phyloP scores from a whole-genome alignment of 2,888 invertebrate species.

The Serrognathus titanus region DNA sequence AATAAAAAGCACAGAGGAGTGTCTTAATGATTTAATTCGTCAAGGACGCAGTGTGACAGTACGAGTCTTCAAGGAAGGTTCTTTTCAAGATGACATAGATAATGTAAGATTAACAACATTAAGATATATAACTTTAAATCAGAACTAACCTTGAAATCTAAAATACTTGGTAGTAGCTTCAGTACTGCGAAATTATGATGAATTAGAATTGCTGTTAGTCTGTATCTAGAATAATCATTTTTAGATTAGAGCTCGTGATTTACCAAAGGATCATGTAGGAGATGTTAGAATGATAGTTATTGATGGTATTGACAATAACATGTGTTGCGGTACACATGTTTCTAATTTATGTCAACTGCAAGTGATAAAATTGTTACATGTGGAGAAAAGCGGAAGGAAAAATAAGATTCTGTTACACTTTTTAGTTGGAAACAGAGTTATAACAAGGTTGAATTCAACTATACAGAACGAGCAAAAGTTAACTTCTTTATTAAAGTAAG shows the following conservation, averaged over 20 bases:
- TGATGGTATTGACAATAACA: conserved; percentile 71
- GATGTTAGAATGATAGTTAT: conserved; percentile 75
- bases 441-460: conserved; percentile 58
- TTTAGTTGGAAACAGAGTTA: conserved; percentile 68
- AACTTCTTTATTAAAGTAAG: conserved; percentile 69
- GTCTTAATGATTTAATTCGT: conserved; percentile 67
- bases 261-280: conserved; percentile 77
- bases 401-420: conserved; percentile 64
- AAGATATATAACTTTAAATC: too few relatives aligned
- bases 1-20: conserved; percentile 56
- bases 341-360: conserved; percentile 68
- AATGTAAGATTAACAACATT: background rate
- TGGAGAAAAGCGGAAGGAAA: conserved; percentile 70
- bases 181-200: too few relatives aligned
- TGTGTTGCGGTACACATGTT: conserved; percentile 89
- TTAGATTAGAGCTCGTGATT: conserved; percentile 65
- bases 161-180: background rate
- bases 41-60: conserved; percentile 62
- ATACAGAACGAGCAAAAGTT: conserved; percentile 66
- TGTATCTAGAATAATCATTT: background rate
- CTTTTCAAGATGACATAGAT: background rate
- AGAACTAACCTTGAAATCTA: background rate
- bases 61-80: conserved; percentile 53
- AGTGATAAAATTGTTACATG: conserved; percentile 62
- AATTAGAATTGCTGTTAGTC: background rate